Evolutionary conservation across 2,113 vertebrate species (phyloP), one percentile per base, ranked within the genome.

Genomic region (Athene noctua): DNA sequence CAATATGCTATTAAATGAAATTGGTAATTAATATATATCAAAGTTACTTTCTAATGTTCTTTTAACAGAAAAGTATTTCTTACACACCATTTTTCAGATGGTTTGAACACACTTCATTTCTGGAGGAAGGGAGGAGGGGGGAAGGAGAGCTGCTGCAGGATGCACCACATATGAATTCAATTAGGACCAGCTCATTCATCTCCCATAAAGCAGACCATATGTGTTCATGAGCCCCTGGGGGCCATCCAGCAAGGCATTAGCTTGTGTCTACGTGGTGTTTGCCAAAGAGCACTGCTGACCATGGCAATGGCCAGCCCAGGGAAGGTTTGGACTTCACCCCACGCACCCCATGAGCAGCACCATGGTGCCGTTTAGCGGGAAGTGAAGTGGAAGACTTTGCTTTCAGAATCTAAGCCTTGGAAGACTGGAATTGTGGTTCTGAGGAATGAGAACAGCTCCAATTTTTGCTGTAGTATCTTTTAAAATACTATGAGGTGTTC

Each of bases 21-120:
- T 78, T 49, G 55, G 91, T 93, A 97, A 98, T 97, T 97, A 97
- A 97, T 96, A 86, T 87, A 97, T 93, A 95, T 93, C 90, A 96
- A 97, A 97, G 89, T 81, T 91, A 91, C 72, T 96, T 97, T 93
- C 91, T 91, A 78, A 90, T 75, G 68, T 40, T 79, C n/a, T 82
- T 87, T 84, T 77, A 92, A 77, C 73, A 34, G 89, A 93, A 78
- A 49, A 68, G 17, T 10, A 12, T 91, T 80, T 97, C 75, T 74
- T 55, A 79, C 0, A 1, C 42, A 72, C 21, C 8, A 13, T 80
- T 94, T 92, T 86, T 94, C 61, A 88, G 79, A 70, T 0, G 2
- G 30, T 61, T 58, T 36, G 32, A 80, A 80, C 42, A 32, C 0
- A 0, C 62, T 94, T 84, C 8, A 29, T 44, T 92, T 81, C 42